Percentiles rank a stretch among this genome's conserved stretches.
These are phyloP conservation scores for Crossaster papposus DNA, from an alignment of 53 echinoderm and acorn worm genomes.

Conservation along the genomic window DNA sequence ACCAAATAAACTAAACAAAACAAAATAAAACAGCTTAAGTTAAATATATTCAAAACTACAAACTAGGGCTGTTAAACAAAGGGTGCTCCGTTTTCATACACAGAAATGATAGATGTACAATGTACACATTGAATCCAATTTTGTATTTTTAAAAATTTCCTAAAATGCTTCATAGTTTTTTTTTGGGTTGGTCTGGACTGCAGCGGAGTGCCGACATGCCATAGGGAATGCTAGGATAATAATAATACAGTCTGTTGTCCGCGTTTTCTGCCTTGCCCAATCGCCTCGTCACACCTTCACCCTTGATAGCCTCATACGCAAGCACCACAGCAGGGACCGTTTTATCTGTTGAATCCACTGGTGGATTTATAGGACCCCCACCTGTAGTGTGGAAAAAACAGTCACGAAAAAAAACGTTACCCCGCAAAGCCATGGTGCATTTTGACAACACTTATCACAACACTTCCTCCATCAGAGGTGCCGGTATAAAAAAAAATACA, in stretches of 20 bases:
- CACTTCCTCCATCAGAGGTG: neutral
- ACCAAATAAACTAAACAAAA: neutral
- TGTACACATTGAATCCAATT: conserved; percentile 1
- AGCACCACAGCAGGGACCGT: conserved; percentile 50
- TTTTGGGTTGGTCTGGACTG: conserved; percentile 62
- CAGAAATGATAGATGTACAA: conserved; percentile 7
- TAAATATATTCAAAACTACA: neutral
- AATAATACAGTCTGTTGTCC: conserved; percentile 41
- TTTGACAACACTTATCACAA: too few species aligned
- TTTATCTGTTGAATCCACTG: conserved; percentile 60
- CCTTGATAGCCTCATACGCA: conserved; percentile 45
- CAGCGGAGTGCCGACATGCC: conserved; percentile 49
- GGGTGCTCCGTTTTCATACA: neutral
- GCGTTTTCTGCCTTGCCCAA: conserved; percentile 14
- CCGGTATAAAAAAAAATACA: neutral
- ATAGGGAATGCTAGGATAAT: conserved; percentile 10
- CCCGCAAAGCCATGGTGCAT: conserved; percentile 43
- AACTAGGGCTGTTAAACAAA: neutral
- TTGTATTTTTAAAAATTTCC: neutral
- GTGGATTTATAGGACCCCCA: conserved; percentile 57
- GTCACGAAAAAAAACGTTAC: conserved; percentile 50
- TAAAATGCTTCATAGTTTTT: conserved; percentile 44
- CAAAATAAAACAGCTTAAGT: too few species aligned
- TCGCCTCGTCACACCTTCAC: conserved; percentile 45
- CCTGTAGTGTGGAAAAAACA: conserved; percentile 58